phyloP scores from a whole-genome alignment of 2,797 vertebrate genomes.

The Sebastes nivosus region DNA sequence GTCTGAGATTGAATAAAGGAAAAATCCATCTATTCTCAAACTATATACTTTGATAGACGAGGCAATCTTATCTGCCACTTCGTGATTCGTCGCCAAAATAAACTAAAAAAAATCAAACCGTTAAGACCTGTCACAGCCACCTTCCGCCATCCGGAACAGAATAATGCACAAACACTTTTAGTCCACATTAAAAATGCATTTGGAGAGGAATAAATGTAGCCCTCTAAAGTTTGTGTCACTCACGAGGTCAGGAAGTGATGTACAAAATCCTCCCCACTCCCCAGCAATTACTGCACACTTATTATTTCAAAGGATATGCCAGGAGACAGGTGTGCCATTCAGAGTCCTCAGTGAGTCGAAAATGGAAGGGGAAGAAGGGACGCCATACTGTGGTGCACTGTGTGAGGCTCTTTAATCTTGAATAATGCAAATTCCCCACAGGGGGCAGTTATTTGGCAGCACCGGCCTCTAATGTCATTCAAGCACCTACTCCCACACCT shows the following conservation, averaged over 20 bases:
- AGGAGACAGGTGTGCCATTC: slow-evolving; percentile 85
- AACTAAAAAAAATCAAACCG: slow-evolving; percentile 66
- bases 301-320: slow-evolving; percentile 84
- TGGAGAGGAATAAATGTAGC: slow-evolving; percentile 77
- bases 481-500: slow-evolving; percentile 72
- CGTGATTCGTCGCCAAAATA: slow-evolving; percentile 65
- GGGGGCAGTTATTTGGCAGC: slow-evolving; percentile 81
- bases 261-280: slow-evolving; percentile 78
- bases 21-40: slow-evolving; percentile 70
- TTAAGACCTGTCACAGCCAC: slow-evolving; percentile 72
- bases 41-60: slow-evolving; percentile 62
- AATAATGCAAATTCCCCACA: slow-evolving; percentile 86
- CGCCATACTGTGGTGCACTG: slow-evolving; percentile 70
- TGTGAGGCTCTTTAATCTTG: slow-evolving; percentile 82
- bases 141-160: slow-evolving; percentile 66
- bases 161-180: slow-evolving; percentile 81
- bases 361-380: slow-evolving; percentile 76
- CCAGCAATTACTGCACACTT: slow-evolving; percentile 83
- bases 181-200: slow-evolving; percentile 84
- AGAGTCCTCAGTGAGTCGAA: slow-evolving; percentile 73
- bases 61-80: slow-evolving; percentile 76
- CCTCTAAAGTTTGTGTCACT: slow-evolving; percentile 84
- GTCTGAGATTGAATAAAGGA: slow-evolving; percentile 64
- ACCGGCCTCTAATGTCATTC: slow-evolving; percentile 77
- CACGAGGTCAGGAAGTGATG: slow-evolving; percentile 83